Conservation (phyloP, 2,113 vertebrate genomes). For the Charadrius vociferus region DNA sequence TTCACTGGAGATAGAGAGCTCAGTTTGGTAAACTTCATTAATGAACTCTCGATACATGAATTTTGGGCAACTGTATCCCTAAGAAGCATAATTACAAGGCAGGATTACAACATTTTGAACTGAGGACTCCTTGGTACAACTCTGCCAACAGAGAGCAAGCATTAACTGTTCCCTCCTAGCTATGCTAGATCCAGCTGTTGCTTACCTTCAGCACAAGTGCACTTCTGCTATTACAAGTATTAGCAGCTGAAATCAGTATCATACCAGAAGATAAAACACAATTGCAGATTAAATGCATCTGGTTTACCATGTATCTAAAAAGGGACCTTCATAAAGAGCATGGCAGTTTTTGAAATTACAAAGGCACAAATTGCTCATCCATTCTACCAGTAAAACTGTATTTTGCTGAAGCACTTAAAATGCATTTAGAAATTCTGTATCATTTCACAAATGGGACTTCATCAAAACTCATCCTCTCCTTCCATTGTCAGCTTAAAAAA, state of each 20-base stretch:
- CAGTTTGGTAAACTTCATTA: background rate
- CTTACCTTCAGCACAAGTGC: background rate
- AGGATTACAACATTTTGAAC: background rate
- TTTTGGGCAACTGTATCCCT: background rate
- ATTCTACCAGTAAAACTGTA: background rate
- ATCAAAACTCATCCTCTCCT: background rate
- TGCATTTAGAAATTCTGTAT: background rate
- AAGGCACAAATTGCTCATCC: background rate
- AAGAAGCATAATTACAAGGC: background rate
- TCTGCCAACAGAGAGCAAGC: background rate
- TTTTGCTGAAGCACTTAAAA: background rate
- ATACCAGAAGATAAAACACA: background rate
- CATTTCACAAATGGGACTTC: background rate
- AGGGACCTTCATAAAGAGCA: background rate
- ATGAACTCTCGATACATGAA: background rate
- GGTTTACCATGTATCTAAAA: background rate
- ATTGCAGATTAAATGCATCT: background rate
- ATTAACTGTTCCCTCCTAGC: background rate
- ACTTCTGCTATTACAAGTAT: background rate
- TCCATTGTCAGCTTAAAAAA: background rate
- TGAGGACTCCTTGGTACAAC: accelerated
- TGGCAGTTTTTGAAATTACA: background rate
- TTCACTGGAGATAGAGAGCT: background rate
- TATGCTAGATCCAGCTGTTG: background rate
- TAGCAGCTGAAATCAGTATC: background rate